A percentile compares a stretch with the other conserved stretches of the same genome.
Evolutionary conservation across 2,797 vertebrate species (phyloP).

Genomic region (Sphenopsis melanotis): DNA sequence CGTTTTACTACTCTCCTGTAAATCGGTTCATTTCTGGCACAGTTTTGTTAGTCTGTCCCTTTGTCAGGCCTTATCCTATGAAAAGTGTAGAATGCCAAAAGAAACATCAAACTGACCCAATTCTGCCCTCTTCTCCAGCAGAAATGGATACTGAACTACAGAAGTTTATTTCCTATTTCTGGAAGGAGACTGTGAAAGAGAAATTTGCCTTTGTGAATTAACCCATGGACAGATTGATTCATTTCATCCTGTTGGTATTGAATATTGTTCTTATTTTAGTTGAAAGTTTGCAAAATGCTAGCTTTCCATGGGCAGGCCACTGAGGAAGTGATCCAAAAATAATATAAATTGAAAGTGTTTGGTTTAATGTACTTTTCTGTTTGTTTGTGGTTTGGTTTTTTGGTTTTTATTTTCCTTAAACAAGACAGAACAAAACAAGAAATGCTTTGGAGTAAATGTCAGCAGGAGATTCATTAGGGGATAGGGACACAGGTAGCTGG

Average conservation of each 20-base stretch:
- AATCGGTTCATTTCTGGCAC: neutral
- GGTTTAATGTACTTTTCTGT: slow-evolving; percentile 48
- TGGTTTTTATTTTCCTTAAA: neutral
- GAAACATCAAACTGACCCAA: neutral
- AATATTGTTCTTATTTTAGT: slow-evolving; percentile 22
- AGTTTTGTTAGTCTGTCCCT: slow-evolving; percentile 13
- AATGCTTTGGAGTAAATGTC: slow-evolving; percentile 54
- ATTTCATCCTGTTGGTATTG: slow-evolving; percentile 43
- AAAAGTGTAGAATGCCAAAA: neutral
- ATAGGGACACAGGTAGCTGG: neutral
- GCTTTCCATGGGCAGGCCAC: neutral
- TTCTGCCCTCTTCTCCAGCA: neutral
- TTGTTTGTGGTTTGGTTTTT: neutral
- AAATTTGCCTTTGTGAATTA: slow-evolving; percentile 45
- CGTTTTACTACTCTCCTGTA: slow-evolving; percentile 17
- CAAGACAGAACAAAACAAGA: slow-evolving; percentile 4
- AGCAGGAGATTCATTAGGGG: slow-evolving; percentile 29
- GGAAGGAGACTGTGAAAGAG: neutral
- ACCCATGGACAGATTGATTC: slow-evolving; percentile 17
- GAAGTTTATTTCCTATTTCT: slow-evolving; percentile 12
- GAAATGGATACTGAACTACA: neutral
- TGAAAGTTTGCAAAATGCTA: slow-evolving; percentile 55
- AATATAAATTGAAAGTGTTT: slow-evolving; percentile 56
- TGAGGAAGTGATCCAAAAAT: slow-evolving; percentile 65
- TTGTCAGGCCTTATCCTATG: neutral